Evolutionary conservation across 2,113 vertebrate species (phyloP).

Genomic region (Aix galericulata): DNA sequence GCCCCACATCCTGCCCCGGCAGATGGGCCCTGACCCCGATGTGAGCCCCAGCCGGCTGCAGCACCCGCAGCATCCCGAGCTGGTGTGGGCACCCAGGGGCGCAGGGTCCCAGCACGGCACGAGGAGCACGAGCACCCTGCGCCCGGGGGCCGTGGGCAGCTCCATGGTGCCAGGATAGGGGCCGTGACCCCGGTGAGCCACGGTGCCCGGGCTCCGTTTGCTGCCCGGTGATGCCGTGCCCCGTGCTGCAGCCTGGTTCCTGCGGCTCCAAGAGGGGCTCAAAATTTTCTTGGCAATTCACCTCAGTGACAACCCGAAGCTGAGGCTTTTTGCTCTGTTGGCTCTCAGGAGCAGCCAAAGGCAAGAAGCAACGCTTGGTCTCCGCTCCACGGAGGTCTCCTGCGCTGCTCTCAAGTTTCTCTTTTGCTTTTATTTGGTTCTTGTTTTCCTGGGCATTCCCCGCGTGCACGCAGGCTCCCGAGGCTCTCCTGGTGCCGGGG

Average conservation of each 20-base stretch:
- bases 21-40: not conserved
- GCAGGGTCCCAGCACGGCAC: not conserved
- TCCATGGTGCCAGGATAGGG: rapidly evolving
- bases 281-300: not conserved
- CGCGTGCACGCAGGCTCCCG: rapidly evolving
- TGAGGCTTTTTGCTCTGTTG: not conserved
- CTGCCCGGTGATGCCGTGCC: not conserved
- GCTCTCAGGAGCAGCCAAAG: not conserved
- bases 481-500: rapidly evolving
- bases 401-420: not conserved
- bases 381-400: not conserved
- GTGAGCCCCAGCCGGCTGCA: not conserved
- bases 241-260: not conserved
- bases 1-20: not conserved
- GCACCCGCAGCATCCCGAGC: not conserved
- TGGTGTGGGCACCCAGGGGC: not conserved
- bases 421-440: not conserved
- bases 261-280: not conserved
- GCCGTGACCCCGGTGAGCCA: not conserved
- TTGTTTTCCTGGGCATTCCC: not conserved
- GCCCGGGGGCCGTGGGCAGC: not conserved
- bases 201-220: not conserved
- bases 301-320: not conserved
- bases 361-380: no score
- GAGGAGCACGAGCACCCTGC: no score